Evolutionary conservation across 64 coral and sea anemone genomes (phyloP).

Genomic region (Trachythela sp.): DNA sequence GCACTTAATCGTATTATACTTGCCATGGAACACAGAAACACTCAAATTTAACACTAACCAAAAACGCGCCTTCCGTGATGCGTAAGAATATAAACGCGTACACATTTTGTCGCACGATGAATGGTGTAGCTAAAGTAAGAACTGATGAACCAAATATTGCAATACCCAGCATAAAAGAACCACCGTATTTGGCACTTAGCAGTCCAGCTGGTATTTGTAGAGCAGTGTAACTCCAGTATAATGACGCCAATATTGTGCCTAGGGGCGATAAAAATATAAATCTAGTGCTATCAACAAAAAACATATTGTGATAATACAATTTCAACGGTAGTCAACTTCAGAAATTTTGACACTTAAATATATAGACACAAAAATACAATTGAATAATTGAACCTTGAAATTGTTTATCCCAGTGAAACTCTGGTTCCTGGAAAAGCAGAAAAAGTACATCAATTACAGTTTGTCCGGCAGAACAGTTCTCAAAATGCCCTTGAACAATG

Average conservation of each 20-base stretch:
- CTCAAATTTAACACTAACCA: too few species aligned
- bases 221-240: slow-evolving; percentile 63
- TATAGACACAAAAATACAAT: too few species aligned
- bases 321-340: too few species aligned
- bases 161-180: slow-evolving; percentile 50
- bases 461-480: neutral
- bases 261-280: too few species aligned
- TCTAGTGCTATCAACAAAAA: too few species aligned
- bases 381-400: slow-evolving; percentile 48
- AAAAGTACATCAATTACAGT: neutral
- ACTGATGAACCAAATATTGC: slow-evolving; percentile 51
- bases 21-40: too few species aligned
- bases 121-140: slow-evolving; percentile 50
- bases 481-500: too few species aligned
- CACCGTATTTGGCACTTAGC: slow-evolving; percentile 42
- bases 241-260: slow-evolving; percentile 64
- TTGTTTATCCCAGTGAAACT: slow-evolving; percentile 61
- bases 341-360: too few species aligned
- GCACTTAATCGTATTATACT: too few species aligned
- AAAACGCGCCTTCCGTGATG: slow-evolving; percentile 50
- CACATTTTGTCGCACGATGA: slow-evolving; percentile 42
- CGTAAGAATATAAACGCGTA: slow-evolving; percentile 49
- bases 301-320: too few species aligned
- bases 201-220: slow-evolving; percentile 64
- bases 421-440: slow-evolving; percentile 44